These are phyloP conservation scores for Brevimyrus niger DNA, from an alignment of 2,113 vertebrate genomes.

Conservation along the genomic window DNA sequence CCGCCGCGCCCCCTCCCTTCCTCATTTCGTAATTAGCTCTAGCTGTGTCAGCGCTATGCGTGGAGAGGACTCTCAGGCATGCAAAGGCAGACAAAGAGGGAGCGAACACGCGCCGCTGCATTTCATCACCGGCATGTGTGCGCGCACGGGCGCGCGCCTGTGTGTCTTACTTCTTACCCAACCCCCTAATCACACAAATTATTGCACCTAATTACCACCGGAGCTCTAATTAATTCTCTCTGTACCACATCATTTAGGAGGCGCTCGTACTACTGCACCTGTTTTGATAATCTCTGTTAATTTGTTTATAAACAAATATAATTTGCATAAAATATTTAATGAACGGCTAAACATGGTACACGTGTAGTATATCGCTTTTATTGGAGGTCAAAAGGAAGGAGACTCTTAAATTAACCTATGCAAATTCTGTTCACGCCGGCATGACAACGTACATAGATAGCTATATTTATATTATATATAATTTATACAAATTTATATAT, in stretches of 20 bases:
- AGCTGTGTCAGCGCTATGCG: conserved; percentile 79
- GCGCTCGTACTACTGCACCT: conserved; percentile 97
- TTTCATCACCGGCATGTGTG: conserved; percentile 18
- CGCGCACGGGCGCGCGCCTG: conserved; percentile 66
- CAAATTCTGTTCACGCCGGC: conserved; percentile 68
- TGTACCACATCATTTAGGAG: conserved; percentile 98
- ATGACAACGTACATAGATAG: neutral
- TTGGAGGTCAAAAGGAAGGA: conserved; percentile 67
- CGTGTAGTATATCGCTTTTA: conserved; percentile 66
- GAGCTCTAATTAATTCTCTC: conserved; percentile 99
- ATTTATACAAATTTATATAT: conserved; percentile 63
- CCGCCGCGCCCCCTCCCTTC: conserved; percentile 53
- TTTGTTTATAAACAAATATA: conserved; percentile 95
- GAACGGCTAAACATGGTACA: conserved; percentile 75
- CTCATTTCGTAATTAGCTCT: conserved; percentile 75
- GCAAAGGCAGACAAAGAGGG: conserved; percentile 62
- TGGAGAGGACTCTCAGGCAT: conserved; percentile 64
- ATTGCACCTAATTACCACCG: conserved; percentile 99
- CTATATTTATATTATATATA: conserved; percentile 6
- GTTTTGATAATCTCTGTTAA: conserved; percentile 91
- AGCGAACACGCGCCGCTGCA: conserved; percentile 43
- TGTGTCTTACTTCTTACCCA: conserved; percentile 94
- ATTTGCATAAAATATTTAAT: conserved; percentile 96
- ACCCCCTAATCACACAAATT: conserved; percentile 99
- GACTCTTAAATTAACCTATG: conserved; percentile 73